Percentiles rank a stretch among this genome's conserved stretches.
Evolutionary conservation across 2,113 vertebrate species (phyloP).

Genomic region (Corydoras maculifer): DNA sequence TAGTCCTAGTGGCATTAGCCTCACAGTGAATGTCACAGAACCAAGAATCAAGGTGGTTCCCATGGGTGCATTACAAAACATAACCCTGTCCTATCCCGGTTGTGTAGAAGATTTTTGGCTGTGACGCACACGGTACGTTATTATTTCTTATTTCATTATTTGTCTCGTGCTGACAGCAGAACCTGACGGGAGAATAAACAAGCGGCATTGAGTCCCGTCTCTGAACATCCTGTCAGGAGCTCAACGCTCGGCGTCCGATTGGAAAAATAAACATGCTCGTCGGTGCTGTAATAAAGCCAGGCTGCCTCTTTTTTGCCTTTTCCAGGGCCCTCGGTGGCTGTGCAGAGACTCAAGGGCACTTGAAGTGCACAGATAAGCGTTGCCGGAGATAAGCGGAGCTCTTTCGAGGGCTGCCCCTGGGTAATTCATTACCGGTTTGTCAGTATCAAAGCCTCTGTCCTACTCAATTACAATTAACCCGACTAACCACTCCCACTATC

Average conservation of each 20-base stretch:
- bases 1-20: no score
- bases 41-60: no score
- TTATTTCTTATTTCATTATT: conserved; percentile 49
- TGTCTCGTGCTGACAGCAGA: conserved; percentile 40
- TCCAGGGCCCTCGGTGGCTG: conserved; percentile 26
- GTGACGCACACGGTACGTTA: no score
- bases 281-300: conserved; percentile 7
- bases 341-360: conserved; percentile 19
- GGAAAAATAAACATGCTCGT: conserved; percentile 1
- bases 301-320: background rate
- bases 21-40: no score
- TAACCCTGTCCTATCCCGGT: no score
- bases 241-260: background rate
- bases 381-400: conserved; percentile 29
- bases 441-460: conserved; percentile 50
- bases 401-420: conserved; percentile 1
- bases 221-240: conserved; percentile 6
- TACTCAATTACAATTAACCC: conserved; percentile 56
- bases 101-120: no score
- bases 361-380: conserved; percentile 32
- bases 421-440: conserved; percentile 37
- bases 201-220: background rate
- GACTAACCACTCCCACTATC: conserved; percentile 30
- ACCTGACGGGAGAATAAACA: conserved; percentile 35
- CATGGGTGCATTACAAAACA: no score